These are phyloP conservation scores for Parapsyche elsis DNA, from an alignment of 1,140 invertebrate species.

Conservation along the genomic window DNA sequence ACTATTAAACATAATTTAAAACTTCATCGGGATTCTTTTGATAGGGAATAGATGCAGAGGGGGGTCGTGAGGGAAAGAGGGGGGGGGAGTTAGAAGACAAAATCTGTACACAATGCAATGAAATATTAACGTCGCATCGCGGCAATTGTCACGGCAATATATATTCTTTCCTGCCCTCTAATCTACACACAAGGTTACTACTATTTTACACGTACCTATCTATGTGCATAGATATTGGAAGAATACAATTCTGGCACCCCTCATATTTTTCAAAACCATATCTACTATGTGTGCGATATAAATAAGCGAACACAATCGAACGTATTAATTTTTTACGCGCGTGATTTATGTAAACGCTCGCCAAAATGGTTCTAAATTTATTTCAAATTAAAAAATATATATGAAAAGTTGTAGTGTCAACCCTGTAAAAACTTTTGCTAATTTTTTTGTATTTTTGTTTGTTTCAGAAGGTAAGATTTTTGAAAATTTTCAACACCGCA, in stretches of 20 bases:
- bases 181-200: constrained; percentile 29
- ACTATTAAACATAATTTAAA: constrained; percentile 56
- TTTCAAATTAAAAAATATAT: too few relatives aligned
- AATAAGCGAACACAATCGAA: neutral
- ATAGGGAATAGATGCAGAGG: too few relatives aligned
- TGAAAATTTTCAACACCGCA: too few relatives aligned
- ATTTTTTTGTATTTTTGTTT: too few relatives aligned
- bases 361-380: too few relatives aligned
- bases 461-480: too few relatives aligned
- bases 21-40: constrained; percentile 50
- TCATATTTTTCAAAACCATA: constrained; percentile 18
- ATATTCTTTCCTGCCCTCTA: constrained; percentile 25
- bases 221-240: neutral
- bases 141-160: constrained; percentile 48
- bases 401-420: too few relatives aligned
- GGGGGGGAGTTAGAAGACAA: constrained; percentile 39
- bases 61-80: too few relatives aligned
- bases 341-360: constrained; percentile 29
- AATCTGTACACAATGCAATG: constrained; percentile 49
- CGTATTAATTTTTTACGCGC: constrained; percentile 42
- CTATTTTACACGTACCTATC: neutral
- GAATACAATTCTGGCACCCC: constrained; percentile 33
- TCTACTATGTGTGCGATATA: too few relatives aligned
- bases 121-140: constrained; percentile 52
- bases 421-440: too few relatives aligned